Base-by-base conservation (phyloP, 2,113 vertebrate species). In the Dryoscopus gambensis region DNA sequence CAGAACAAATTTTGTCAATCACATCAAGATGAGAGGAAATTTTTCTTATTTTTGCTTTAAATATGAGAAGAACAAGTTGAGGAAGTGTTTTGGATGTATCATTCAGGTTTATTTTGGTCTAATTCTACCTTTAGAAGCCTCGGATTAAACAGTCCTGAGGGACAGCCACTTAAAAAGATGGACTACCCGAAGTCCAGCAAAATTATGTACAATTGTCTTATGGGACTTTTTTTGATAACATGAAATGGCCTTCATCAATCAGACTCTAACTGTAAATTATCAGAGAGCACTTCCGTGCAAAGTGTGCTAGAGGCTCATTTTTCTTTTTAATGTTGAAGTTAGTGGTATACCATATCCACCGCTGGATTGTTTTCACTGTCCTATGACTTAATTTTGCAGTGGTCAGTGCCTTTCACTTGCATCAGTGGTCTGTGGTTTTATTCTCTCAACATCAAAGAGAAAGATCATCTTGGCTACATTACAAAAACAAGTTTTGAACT, bases 381-480 rank as follows among this genome's bases (percentile, higher is more conserved):
- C 76, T 75, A 42, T 93, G 89, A 95, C 91, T 95, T 90, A 96
- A 91, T 93, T 82, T 85, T 80, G 69, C 57, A 83, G 84, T 55
- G 92, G 86, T 94, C 94, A 95, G 65, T 80, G 80, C 53, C 86
- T 93, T 96, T 92, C 88, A 92, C 95, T 97, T 93, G 59, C 85
- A 90, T 92, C 92, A 96, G 86, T 89, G 80, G 77, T 87, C 92
- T 97, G 95, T 84, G 96, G 96, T 94, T 97, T 96, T 79, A 78
- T 68, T 90, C 73, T 89, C 52, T 93, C 13, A 14, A 65, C 76
- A 94, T 96, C 77, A 95, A 90, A 97, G 79, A 85, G 62, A 76
- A 89, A 64, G 60, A 81, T 94, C 92, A 87, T 95, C 90, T 64
- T 90, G 86, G 65, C 84, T 69, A 78, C 28, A 30, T 76, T 82